Evolutionary conservation across 2,113 vertebrate genomes (phyloP), one percentile per base, ranked within the genome.

Genomic region (Hippocampus guttulatus): DNA sequence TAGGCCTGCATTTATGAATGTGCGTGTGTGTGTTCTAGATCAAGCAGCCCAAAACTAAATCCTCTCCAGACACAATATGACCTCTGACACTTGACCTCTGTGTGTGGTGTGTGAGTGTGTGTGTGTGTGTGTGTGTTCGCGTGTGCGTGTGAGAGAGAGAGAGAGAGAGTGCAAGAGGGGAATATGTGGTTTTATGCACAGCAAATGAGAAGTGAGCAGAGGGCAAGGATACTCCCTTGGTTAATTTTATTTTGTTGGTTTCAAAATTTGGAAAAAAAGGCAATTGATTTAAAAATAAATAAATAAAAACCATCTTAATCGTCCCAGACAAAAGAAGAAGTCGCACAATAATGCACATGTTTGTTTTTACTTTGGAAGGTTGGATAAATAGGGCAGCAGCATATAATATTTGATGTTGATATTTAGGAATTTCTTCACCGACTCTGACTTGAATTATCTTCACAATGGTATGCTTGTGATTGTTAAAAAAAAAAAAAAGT

Each of bases 161-260:
- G 38, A n/a, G 62, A n/a, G 63, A 23, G 21, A 16, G 40, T 45
- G 63, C 11, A 4, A 16, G 12, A 33, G 25, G n/a, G 23, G 15
- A 25, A 67, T 45, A 20, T 76, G 57, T 51, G 72, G 41, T 69
- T 69, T 83, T 45, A 87, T 80, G 73, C 75, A 67, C 67, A 75
- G 68, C 64, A 80, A 77, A 78, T 86, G 73, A 77, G 73, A 76
- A 67, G 73, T 30, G 73, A 63, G 51, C 64, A 47, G 38, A 58
- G 68, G 68, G 45, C 54, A 80, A 55, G 25, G 4, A 52, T 25
- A 27, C 4, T 18, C 52, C 1, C 5, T 23, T 43, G 14, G 14
- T 57, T 57, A 12, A 57, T 57, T 60, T 30, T 3, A 27, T 27
- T 16, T 54, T 7, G 5, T 23, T 55, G 9, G 23, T 55, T 55